Conservation (phyloP, 2,113 vertebrate genomes). For the Cyprinus carpio region DNA sequence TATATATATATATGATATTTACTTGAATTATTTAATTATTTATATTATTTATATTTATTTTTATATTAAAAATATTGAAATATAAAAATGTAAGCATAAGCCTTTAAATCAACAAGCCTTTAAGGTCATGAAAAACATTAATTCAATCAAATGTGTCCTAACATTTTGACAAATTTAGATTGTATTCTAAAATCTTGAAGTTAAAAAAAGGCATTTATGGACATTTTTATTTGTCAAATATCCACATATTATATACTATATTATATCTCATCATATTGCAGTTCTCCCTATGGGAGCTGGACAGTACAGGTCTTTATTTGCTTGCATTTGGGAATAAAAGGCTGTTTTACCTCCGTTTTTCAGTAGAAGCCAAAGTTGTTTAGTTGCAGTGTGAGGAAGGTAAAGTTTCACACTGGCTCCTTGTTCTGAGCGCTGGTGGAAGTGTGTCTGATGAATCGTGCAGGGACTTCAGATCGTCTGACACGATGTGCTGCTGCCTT, state of each 20-base stretch:
- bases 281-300: background rate
- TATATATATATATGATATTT: too few relatives aligned
- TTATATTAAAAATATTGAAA: too few relatives aligned
- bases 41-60: too few relatives aligned
- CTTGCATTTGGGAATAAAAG: background rate
- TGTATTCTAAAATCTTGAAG: background rate
- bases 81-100: background rate
- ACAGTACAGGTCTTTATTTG: background rate
- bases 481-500: conserved; percentile 20
- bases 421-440: conserved; percentile 35
- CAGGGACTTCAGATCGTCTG: conserved; percentile 29
- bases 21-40: too few relatives aligned
- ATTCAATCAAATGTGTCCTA: background rate
- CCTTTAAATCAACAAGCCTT: background rate
- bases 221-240: background rate
- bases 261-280: background rate
- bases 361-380: background rate
- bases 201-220: background rate
- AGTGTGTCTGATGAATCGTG: conserved; percentile 44
- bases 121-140: background rate
- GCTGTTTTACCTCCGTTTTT: background rate
- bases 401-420: conserved; percentile 35
- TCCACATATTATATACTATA: background rate
- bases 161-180: background rate
- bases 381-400: background rate